Percentiles rank a stretch among this genome's conserved stretches.
phyloP scores from a whole-genome alignment of 2,113 vertebrate species.

The Raja brachyura region DNA sequence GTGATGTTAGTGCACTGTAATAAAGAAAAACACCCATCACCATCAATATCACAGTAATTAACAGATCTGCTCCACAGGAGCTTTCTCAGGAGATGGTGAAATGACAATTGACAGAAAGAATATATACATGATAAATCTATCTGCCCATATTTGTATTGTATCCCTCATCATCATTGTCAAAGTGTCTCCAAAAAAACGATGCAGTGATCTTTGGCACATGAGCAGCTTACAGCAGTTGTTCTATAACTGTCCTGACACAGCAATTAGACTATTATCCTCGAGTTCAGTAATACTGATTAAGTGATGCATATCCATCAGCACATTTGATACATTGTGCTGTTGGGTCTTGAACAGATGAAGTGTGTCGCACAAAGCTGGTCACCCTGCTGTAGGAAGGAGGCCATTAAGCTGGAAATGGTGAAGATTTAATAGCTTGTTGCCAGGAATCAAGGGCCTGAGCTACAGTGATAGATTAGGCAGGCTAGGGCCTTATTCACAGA shows the following conservation, averaged over 20 bases:
- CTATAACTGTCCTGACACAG: neutral
- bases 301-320: neutral
- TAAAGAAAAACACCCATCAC: slow-evolving; percentile 11
- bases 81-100: slow-evolving; percentile 9
- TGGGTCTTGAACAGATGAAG: neutral
- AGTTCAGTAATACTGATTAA: neutral
- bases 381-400: too few relatives aligned
- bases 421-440: too few relatives aligned
- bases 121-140: neutral
- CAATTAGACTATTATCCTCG: neutral
- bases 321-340: neutral
- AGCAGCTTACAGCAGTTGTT: neutral
- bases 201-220: neutral
- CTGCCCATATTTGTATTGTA: neutral
- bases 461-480: too few relatives aligned
- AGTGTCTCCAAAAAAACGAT: neutral
- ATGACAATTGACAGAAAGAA: neutral
- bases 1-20: neutral
- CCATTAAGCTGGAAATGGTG: too few relatives aligned
- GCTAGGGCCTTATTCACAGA: too few relatives aligned
- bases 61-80: neutral
- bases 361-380: neutral
- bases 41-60: slow-evolving; percentile 23
- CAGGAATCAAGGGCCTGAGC: too few relatives aligned
- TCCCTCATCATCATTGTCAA: neutral